Base-by-base conservation (phyloP, 1,140 invertebrate genomes). In the Adelges cooleyi region DNA sequence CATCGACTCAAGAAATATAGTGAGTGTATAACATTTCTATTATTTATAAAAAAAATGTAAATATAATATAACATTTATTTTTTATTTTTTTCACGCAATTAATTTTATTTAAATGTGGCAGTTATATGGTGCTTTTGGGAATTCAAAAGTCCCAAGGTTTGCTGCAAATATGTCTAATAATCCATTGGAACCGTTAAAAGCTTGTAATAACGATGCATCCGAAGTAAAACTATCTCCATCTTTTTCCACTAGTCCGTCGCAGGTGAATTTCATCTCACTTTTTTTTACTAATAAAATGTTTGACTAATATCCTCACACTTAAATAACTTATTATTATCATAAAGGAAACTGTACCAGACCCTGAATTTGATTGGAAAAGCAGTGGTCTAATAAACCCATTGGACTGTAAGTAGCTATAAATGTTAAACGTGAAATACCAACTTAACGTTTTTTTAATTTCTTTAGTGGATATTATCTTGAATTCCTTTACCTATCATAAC, bases 1-100 rank as follows among this genome's bases (percentile, higher is more conserved):
- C 69, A 88, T 90, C 70, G 86, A 89, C 78, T 86, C 85, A 4
- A 80, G 86, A 67, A 89, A 90, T 74, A 89, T 90, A 73, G 87
- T 89, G 79, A 86, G 85, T 82, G 36, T 65, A 40, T 67, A 25
- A 22, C n/a, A 33, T 11, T 59, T 15, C 4, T 59, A 33, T 36
- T 38, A 20, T 3, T 13, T 11, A 20, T 10, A 22, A 40, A 53
- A 29, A 17, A 53, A 53, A 15, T 22, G 17, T 11, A 51, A 10
- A 18, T 51, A 51, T 18, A 51, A 51, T 51, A 10, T 10, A 10
- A 51, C 17, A 51, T 51, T 10, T 18, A 9, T 51, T 51, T 51
- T 18, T 10, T 51, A 11, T 50, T 18, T 11, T 50, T 53, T 40
- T 54, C 13, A 65, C 65, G 17, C n/a, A 4, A 13, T 27, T 67